Base-by-base conservation (phyloP, 2,113 vertebrate genomes). In the Perca flavescens region DNA sequence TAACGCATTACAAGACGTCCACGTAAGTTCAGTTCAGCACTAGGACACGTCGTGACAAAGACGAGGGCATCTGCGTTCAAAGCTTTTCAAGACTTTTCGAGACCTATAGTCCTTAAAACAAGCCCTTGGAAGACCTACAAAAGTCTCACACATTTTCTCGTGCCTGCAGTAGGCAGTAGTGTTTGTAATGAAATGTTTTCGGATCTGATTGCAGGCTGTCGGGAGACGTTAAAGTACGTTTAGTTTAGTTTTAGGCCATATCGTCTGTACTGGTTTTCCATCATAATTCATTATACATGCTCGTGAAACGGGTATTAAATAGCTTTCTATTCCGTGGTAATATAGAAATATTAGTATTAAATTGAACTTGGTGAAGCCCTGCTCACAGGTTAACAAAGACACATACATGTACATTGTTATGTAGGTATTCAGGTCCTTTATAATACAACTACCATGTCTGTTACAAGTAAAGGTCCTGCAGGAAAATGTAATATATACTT, bases 1-100 rank as follows among this genome's bases (percentile, higher is more conserved):
- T 74, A 86, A 88, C 63, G 53, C 63, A 62, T 88, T 77, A 62
- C 31, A 68, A 36, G 12, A 66, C 13, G 17, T 66, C 2, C 40
- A 10, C 40, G 40, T 10, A n/a, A 53, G 17, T 19, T 28, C 34
- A 16, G 31, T 40, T 79, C 10, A 84, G 64, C 57, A 57, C 1
- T 5, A 12, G 6, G 10, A 68, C 34, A 7, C 4, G 1, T 43
- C 22, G 5, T 12, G 16, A 15, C 40, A 53, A 43, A 63, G 21
- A 61, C 53, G 12, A 19, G 52, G 13, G 21, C 5, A 8, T 43
- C 34, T 34, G 2, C 14, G 16, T 9, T 47, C 1, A 6, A 25
- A 17, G 7, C 49, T 57, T 77, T 56, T 54, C 2, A 16, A 17
- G n/a, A 13, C 9, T 57, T 53, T 63, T 56, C 0, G 28, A 53